Evolutionary conservation across 2,797 vertebrate genomes (phyloP).

Genomic region (Avahi laniger): DNA sequence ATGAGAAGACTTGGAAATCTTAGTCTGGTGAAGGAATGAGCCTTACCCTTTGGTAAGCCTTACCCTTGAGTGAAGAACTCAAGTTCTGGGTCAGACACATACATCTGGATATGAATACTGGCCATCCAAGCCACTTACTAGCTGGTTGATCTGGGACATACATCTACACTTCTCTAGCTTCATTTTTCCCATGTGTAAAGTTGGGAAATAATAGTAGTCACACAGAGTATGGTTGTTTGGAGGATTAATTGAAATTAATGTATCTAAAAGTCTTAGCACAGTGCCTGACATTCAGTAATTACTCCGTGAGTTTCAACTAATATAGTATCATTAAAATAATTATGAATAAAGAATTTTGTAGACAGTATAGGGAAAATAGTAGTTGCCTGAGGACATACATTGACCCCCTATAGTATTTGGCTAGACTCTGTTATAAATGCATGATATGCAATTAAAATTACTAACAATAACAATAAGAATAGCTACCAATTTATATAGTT

Average conservation of each 20-base stretch:
- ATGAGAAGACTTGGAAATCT: not conserved
- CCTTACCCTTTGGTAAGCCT: not conserved
- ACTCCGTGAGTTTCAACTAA: not conserved
- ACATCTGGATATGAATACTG: not conserved
- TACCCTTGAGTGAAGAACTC: not conserved
- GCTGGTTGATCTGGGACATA: not conserved
- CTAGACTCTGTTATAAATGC: not conserved
- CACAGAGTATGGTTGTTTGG: not conserved
- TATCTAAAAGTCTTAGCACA: not conserved
- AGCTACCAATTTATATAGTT: not conserved
- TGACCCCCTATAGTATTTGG: not conserved
- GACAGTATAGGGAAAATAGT: not conserved
- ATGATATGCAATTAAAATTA: not conserved
- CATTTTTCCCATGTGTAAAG: not conserved
- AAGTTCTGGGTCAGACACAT: not conserved
- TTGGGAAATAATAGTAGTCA: not conserved
- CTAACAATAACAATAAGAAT: not conserved
- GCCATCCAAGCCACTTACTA: not conserved
- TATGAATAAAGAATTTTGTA: not conserved
- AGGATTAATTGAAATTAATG: not conserved
- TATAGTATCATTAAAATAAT: not conserved
- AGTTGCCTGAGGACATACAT: fast-evolving
- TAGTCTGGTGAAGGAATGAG: not conserved
- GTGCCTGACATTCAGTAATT: not conserved
- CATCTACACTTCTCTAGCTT: not conserved